These are phyloP conservation scores for Cecropterus lyciades DNA, from an alignment of 1,140 invertebrate species.

Conservation along the genomic window DNA sequence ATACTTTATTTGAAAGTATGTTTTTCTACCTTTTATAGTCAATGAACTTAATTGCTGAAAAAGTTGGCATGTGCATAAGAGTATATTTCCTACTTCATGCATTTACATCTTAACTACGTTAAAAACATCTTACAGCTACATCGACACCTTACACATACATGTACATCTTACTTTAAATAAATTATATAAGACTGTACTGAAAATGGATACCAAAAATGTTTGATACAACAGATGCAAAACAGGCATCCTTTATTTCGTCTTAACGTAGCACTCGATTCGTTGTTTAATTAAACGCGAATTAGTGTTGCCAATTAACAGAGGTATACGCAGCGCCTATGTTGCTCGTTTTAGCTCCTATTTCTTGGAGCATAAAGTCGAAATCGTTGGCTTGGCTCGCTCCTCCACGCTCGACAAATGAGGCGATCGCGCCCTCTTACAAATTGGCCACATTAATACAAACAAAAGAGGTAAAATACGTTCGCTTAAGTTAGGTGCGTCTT, in stretches of 20 bases:
- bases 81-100: too few relatives aligned
- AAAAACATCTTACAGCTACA: too few relatives aligned
- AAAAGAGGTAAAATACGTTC: constrained; percentile 45
- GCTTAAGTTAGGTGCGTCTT: constrained; percentile 7
- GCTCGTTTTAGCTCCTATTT: constrained; percentile 33
- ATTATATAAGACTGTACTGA: too few relatives aligned
- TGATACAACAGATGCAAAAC: constrained; percentile 11
- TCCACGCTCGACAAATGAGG: constrained; percentile 60
- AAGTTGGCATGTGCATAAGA: too few relatives aligned
- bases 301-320: constrained; percentile 66
- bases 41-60: too few relatives aligned
- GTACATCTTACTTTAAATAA: too few relatives aligned
- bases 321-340: constrained; percentile 49
- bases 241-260: constrained; percentile 23
- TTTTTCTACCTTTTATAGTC: too few relatives aligned
- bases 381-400: constrained; percentile 21
- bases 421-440: constrained; percentile 77
- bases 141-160: too few relatives aligned
- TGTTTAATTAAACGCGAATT: constrained; percentile 76
- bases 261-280: constrained; percentile 40
- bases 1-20: too few relatives aligned
- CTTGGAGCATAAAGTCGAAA: constrained; percentile 30
- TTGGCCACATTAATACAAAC: constrained; percentile 76
- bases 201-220: not conserved
- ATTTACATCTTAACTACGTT: too few relatives aligned